Conservation (phyloP, 2,888 invertebrate species). For the Cacoxenus indagator region DNA sequence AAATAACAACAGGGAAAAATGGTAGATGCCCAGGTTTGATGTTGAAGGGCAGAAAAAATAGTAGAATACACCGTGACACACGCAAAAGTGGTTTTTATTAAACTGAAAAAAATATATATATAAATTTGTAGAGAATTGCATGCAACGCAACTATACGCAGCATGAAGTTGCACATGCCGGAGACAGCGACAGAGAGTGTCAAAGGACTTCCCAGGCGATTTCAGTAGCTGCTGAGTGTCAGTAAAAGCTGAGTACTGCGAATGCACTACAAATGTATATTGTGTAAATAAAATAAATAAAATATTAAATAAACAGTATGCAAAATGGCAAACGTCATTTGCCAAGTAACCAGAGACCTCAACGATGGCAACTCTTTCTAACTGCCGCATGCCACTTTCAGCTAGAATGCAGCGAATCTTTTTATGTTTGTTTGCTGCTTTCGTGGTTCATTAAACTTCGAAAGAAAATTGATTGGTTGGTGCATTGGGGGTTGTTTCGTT, state of each 20-base stretch:
- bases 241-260: background rate
- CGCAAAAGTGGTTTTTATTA: conserved; percentile 17
- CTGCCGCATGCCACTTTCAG: background rate
- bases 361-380: background rate
- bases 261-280: background rate
- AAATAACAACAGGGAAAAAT: background rate
- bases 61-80: background rate
- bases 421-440: conserved; percentile 4
- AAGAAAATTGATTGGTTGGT: background rate
- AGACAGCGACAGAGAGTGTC: background rate
- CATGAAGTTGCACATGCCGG: background rate
- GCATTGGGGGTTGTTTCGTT: conserved; percentile 2
- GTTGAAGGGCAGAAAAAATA: background rate
- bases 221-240: background rate
- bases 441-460: conserved; percentile 17
- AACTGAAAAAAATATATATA: background rate
- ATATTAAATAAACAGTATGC: background rate
- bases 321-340: background rate
- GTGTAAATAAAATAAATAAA: conserved; percentile 12
- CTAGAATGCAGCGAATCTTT: background rate
- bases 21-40: background rate
- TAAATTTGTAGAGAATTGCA: background rate
- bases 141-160: background rate
- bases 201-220: background rate
- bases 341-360: background rate